Conservation (phyloP, 2,113 vertebrate species). For the Setophaga petechia region DNA sequence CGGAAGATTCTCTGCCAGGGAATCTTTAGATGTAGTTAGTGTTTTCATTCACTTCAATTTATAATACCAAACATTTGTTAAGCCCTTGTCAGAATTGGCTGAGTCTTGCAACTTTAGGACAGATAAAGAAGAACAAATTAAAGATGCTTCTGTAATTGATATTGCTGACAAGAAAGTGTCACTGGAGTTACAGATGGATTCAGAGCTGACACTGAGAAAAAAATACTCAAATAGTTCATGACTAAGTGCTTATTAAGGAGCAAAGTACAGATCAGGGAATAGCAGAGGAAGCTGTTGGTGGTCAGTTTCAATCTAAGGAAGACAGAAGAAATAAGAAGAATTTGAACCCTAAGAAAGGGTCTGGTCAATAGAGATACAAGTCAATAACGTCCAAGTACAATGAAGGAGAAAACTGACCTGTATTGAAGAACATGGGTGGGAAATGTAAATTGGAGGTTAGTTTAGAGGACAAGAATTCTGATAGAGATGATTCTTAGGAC, state of each 20-base stretch:
- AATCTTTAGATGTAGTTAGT: background rate
- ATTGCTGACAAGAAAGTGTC: slow-evolving; percentile 21
- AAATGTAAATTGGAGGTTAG: background rate
- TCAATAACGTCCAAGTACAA: background rate
- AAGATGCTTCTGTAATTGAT: slow-evolving; percentile 32
- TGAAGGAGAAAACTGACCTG: background rate
- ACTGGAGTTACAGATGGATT: slow-evolving; percentile 14
- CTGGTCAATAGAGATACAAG: background rate
- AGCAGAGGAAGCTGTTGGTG: slow-evolving; percentile 18
- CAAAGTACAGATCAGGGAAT: background rate
- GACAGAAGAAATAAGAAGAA: background rate
- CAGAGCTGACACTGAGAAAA: slow-evolving; percentile 11
- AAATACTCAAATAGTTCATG: slow-evolving; percentile 16
- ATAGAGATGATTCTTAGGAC: background rate
- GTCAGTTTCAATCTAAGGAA: slow-evolving; percentile 24
- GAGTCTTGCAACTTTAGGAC: background rate
- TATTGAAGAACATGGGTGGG: background rate
- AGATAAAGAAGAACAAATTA: slow-evolving; percentile 43
- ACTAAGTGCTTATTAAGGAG: slow-evolving; percentile 24
- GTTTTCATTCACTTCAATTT: background rate
- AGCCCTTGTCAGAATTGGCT: background rate
- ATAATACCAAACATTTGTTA: background rate
- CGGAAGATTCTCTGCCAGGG: background rate
- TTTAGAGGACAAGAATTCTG: background rate
- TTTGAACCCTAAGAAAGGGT: background rate